Percentiles rank a stretch among this genome's conserved stretches.
phyloP scores from a whole-genome alignment of 2,888 invertebrate species.

The Noctuana brunneofusca region DNA sequence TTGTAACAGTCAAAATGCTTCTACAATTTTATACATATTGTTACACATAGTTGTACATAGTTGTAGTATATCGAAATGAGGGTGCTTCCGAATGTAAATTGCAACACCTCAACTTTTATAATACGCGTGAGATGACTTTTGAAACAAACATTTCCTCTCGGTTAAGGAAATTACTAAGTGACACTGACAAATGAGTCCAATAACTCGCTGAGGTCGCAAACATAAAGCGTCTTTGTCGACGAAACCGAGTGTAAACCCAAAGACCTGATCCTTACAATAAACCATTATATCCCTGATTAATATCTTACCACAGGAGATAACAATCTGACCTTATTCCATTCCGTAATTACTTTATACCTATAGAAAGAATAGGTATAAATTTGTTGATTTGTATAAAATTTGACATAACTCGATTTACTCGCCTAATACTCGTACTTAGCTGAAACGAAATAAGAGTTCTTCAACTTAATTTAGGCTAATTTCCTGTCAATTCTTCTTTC shows the following conservation, averaged over 20 bases:
- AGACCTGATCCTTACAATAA: conserved; percentile 8
- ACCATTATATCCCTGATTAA: conserved; percentile 13
- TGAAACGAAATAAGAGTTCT: conserved; percentile 9
- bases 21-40: too few relatives aligned
- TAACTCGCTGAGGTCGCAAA: conserved; percentile 65
- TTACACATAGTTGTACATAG: conserved; percentile 9
- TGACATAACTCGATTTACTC: conserved; percentile 4
- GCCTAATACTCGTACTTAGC: background rate
- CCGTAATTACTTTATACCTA: background rate
- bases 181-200: conserved; percentile 76
- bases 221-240: conserved; percentile 40
- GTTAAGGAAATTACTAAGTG: conserved; percentile 72
- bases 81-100: conserved; percentile 40
- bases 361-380: background rate
- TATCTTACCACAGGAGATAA: conserved; percentile 2
- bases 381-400: background rate
- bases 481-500: conserved; percentile 33
- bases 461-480: conserved; percentile 25
- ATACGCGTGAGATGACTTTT: conserved; percentile 65
- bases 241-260: conserved; percentile 27
- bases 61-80: conserved; percentile 36
- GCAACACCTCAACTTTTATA: conserved; percentile 52
- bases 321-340: background rate
- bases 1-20: too few relatives aligned
- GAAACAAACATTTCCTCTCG: conserved; percentile 66